A percentile compares a stretch with the other conserved stretches of the same genome.
phyloP scores from a whole-genome alignment of 1,140 invertebrate species.

The Drosophila mayri region DNA sequence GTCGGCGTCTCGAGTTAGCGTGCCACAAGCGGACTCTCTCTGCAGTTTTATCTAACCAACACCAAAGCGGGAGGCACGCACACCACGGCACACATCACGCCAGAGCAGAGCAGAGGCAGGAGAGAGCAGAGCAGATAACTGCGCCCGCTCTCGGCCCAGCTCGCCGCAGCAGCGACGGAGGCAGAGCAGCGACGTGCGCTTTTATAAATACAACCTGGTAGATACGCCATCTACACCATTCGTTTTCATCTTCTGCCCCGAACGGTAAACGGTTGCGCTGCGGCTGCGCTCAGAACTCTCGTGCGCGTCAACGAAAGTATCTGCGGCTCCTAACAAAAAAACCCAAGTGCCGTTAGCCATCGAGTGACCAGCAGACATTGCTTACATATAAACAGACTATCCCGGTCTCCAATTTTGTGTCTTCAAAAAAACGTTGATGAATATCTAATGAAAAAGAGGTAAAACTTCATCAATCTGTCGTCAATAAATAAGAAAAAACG shows the following conservation, averaged over 20 bases:
- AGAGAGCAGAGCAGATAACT: conserved; percentile 31
- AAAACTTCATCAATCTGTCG: too few species aligned
- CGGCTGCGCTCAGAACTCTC: conserved; percentile 72
- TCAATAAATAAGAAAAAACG: too few species aligned
- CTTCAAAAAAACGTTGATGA: too few species aligned
- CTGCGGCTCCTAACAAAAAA: conserved; percentile 55
- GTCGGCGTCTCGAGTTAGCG: conserved; percentile 25
- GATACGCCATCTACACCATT: conserved; percentile 67
- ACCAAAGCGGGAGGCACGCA: conserved; percentile 48
- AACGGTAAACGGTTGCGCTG: conserved; percentile 70
- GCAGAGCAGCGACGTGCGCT: conserved; percentile 38
- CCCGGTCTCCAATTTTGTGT: too few species aligned
- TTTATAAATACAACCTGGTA: conserved; percentile 82
- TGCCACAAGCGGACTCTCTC: conserved; percentile 6
- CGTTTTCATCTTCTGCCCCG: conserved; percentile 68
- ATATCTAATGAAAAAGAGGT: too few species aligned
- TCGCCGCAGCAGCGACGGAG: conserved; percentile 19
- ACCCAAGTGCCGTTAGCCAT: conserved; percentile 13
- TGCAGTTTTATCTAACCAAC: conserved; percentile 79
- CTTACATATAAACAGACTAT: background rate
- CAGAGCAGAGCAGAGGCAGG: conserved; percentile 12
- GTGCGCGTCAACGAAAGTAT: conserved; percentile 77
- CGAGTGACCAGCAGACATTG: conserved; percentile 3
- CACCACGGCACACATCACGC: conserved; percentile 13
- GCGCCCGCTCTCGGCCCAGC: conserved; percentile 33